These are phyloP conservation scores for Heteromormyrus szaboi DNA, from an alignment of 2,797 vertebrate species.

Conservation along the genomic window DNA sequence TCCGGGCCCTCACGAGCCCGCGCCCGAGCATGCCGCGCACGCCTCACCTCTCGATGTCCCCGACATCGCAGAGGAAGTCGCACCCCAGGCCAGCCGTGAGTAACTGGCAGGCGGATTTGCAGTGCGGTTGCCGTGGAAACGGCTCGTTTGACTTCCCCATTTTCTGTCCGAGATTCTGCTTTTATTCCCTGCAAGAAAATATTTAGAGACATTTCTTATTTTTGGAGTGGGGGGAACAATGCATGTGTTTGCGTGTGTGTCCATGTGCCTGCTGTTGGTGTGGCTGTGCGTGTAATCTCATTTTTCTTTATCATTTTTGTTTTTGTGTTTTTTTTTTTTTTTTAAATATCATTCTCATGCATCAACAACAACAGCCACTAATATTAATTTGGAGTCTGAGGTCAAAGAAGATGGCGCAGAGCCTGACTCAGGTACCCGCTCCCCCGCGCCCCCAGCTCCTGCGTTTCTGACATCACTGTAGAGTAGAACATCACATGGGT, in stretches of 20 bases:
- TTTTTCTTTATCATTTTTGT: not conserved
- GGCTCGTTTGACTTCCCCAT: not conserved
- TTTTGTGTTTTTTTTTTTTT: constrained; percentile 22
- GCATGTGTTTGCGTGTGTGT: not conserved
- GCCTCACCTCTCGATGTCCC: constrained; percentile 23
- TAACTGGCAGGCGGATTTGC: constrained; percentile 48
- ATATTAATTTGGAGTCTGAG: constrained; percentile 39
- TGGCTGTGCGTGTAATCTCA: constrained; percentile 16
- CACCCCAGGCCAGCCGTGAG: constrained; percentile 65
- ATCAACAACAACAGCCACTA: constrained; percentile 25
- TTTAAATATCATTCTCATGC: constrained; percentile 8
- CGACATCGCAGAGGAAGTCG: constrained; percentile 43
- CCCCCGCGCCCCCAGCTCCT: not conserved
- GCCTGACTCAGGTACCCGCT: constrained; percentile 40
- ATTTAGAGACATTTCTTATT: constrained; percentile 11
- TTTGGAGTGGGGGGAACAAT: not conserved
- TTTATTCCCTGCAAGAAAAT: not conserved
- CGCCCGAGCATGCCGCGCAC: constrained; percentile 46
- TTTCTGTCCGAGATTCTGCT: not conserved
- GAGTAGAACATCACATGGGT: not conserved
- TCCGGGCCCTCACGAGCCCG: constrained; percentile 48
- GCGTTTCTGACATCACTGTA: not conserved
- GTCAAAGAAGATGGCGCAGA: constrained; percentile 46
- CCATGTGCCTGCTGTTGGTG: constrained; percentile 20
- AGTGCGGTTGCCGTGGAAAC: constrained; percentile 8